phyloP scores from a whole-genome alignment of 2,797 vertebrate species.

The Australoheros facetus region DNA sequence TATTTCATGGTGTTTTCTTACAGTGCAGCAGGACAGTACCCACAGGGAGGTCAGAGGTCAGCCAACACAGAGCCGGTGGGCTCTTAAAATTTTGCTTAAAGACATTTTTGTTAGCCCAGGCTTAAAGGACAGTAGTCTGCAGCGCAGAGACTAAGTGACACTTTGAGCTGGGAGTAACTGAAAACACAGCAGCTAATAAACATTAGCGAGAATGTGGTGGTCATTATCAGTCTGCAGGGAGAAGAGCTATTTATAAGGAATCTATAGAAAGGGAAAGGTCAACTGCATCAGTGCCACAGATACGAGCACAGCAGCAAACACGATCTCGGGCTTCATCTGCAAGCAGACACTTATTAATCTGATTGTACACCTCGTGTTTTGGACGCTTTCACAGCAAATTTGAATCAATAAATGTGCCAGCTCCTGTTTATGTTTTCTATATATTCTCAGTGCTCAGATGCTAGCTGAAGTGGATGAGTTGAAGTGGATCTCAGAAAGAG shows the following conservation, averaged over 20 bases:
- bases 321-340: neutral
- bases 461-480: neutral
- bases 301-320: neutral
- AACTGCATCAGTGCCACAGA: neutral
- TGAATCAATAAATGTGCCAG: neutral
- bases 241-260: constrained; percentile 10
- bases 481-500: neutral
- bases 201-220: neutral
- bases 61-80: neutral
- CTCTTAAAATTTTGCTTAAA: neutral
- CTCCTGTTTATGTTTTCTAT: neutral
- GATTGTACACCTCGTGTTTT: neutral
- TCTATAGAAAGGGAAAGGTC: constrained; percentile 12
- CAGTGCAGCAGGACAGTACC: neutral
- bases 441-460: neutral
- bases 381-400: neutral
- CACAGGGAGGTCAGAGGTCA: constrained; percentile 10
- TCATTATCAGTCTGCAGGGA: constrained; percentile 9
- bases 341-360: neutral
- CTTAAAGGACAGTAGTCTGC: neutral
- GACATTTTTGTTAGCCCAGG: neutral
- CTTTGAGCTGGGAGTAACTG: neutral
- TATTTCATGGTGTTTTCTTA: neutral
- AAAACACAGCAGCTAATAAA: constrained; percentile 14
- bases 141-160: constrained; percentile 10